Conservation (phyloP, 92 coral and sea anemone genomes). For the Paragorgia papillata region DNA sequence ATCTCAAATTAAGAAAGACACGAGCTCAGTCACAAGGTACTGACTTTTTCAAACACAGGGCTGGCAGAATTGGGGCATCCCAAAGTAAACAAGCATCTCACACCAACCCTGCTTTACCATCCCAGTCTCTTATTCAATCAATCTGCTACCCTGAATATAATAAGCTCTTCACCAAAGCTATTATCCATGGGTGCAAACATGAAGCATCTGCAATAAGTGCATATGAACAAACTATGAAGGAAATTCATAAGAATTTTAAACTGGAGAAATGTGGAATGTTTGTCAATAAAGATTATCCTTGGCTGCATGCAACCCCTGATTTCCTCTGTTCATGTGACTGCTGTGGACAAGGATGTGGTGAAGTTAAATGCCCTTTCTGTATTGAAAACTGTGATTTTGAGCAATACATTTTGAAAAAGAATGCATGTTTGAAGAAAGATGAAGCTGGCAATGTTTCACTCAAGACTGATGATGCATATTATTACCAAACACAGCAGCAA, state of each 20-base stretch:
- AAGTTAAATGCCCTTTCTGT: slow-evolving; percentile 65
- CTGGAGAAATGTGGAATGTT: slow-evolving; percentile 49
- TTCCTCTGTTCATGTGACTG: slow-evolving; percentile 67
- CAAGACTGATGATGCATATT: slow-evolving; percentile 8
- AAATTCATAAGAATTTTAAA: slow-evolving; percentile 44
- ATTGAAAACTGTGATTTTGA: slow-evolving; percentile 45
- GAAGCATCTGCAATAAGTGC: slow-evolving; percentile 47
- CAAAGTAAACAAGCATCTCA: slow-evolving; percentile 59
- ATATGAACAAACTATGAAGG: slow-evolving; percentile 43
- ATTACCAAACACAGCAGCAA: too few relatives aligned
- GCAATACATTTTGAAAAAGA: slow-evolving; percentile 28
- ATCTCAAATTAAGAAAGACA: slow-evolving; percentile 37
- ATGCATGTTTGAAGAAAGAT: slow-evolving; percentile 46
- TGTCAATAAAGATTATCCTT: slow-evolving; percentile 60
- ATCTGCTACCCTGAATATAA: slow-evolving; percentile 63
- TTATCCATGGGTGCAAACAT: slow-evolving; percentile 50
- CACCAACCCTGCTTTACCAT: slow-evolving; percentile 65
- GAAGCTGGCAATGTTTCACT: slow-evolving; percentile 33
- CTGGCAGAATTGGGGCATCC: slow-evolving; percentile 74
- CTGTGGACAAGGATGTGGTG: slow-evolving; percentile 77
- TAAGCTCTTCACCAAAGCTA: slow-evolving; percentile 36
- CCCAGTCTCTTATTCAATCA: slow-evolving; percentile 56
- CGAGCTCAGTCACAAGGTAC: slow-evolving; percentile 49
- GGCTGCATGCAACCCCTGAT: slow-evolving; percentile 74
- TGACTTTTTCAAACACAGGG: slow-evolving; percentile 66